These are phyloP conservation scores for Recurvirostra avosetta DNA, from an alignment of 2,113 vertebrate species.

Conservation along the genomic window DNA sequence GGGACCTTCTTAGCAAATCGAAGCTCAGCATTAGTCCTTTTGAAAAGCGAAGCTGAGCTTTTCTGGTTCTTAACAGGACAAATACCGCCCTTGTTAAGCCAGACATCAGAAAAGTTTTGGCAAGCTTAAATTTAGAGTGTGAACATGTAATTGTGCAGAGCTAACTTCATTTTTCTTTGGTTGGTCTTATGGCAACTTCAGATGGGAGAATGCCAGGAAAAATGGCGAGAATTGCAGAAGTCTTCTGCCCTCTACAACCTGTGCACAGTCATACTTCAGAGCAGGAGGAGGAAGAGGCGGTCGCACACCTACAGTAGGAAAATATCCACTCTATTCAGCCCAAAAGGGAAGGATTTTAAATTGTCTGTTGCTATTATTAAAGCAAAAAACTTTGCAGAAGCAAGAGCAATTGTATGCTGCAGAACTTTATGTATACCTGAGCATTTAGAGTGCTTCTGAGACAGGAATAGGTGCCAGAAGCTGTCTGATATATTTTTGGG, in stretches of 20 bases:
- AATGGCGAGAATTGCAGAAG: background rate
- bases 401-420: background rate
- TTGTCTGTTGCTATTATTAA: background rate
- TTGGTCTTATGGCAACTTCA: background rate
- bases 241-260: background rate
- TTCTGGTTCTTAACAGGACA: background rate
- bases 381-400: constrained; percentile 40
- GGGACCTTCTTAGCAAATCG: background rate
- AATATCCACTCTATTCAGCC: background rate
- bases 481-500: constrained; percentile 41
- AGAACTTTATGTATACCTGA: constrained; percentile 9
- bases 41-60: background rate
- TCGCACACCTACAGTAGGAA: background rate
- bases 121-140: background rate
- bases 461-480: constrained; percentile 34
- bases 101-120: background rate
- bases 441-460: background rate
- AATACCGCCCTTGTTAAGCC: background rate
- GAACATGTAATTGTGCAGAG: background rate
- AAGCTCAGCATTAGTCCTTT: background rate
- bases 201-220: background rate
- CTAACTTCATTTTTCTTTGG: background rate
- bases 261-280: too few relatives aligned
- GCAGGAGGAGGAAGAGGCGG: background rate
- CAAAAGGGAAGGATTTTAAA: background rate